Evolutionary conservation across 2,113 vertebrate species (phyloP).

Genomic region (Microtus pennsylvanicus): DNA sequence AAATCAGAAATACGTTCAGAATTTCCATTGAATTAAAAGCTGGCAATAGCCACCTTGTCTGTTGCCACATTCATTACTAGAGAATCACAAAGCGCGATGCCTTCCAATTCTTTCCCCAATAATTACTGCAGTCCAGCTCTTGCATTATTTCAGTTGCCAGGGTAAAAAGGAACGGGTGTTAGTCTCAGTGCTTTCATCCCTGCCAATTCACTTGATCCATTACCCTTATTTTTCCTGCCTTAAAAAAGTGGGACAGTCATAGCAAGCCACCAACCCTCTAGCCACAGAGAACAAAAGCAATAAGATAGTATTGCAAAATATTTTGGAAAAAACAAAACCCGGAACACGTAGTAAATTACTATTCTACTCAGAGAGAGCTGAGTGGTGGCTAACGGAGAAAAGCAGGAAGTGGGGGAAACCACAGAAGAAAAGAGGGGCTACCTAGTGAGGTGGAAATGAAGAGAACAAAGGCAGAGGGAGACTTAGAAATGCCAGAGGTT

Average conservation of each 20-base stretch:
- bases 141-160: slow-evolving; percentile 62
- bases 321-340: slow-evolving; percentile 39
- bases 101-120: slow-evolving; percentile 67
- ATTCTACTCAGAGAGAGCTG: slow-evolving; percentile 41
- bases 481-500: slow-evolving; percentile 31
- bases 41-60: slow-evolving; percentile 61
- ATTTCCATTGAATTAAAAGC: slow-evolving; percentile 67
- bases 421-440: slow-evolving; percentile 36
- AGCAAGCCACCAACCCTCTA: slow-evolving; percentile 55
- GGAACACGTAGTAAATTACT: slow-evolving; percentile 61
- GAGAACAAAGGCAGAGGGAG: slow-evolving; percentile 20
- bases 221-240: slow-evolving; percentile 57
- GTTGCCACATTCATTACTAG: slow-evolving; percentile 65
- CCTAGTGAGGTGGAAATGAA: neutral
- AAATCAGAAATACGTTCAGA: slow-evolving; percentile 67
- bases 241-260: slow-evolving; percentile 62
- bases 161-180: slow-evolving; percentile 50
- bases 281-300: slow-evolving; percentile 65
- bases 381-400: slow-evolving; percentile 41
- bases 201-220: slow-evolving; percentile 60
- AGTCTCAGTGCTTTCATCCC: slow-evolving; percentile 60
- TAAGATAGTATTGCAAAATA: slow-evolving; percentile 67
- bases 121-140: slow-evolving; percentile 56
- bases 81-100: slow-evolving; percentile 67
- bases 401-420: slow-evolving; percentile 27